Percentiles rank a stretch among this genome's conserved stretches.
Conservation (phyloP, 2,797 vertebrate genomes). For the Gymnoscopelus braueri region DNA sequence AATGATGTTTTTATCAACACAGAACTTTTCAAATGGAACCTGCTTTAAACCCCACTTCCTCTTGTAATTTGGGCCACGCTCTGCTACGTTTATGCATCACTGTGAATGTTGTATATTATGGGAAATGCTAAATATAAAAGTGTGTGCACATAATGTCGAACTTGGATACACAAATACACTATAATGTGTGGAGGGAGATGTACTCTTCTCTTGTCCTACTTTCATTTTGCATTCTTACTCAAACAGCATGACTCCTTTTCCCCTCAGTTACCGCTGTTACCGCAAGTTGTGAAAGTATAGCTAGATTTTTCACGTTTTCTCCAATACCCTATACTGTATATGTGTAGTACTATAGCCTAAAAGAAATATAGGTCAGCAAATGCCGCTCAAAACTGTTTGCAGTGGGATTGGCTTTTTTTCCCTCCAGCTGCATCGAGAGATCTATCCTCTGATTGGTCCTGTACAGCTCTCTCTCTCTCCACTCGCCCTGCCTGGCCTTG, state of each 20-base stretch:
- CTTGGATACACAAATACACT: background rate
- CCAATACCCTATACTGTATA: conserved; percentile 22
- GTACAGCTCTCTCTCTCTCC: conserved; percentile 32
- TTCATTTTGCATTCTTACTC: conserved; percentile 16
- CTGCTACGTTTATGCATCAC: background rate
- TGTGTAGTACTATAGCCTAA: conserved; percentile 30
- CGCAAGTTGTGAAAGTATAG: conserved; percentile 10
- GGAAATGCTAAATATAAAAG: background rate
- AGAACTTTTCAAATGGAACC: conserved; percentile 6
- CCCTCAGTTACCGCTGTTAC: conserved; percentile 7
- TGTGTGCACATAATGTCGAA: background rate
- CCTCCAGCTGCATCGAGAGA: conserved; percentile 30
- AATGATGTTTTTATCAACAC: background rate
- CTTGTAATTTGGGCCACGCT: background rate
- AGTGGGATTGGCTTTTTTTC: conserved; percentile 31
- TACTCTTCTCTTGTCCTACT: conserved; percentile 4
- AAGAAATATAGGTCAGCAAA: conserved; percentile 68
- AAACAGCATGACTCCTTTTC: background rate
- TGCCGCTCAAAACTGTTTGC: conserved; percentile 38
- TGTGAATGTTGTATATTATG: too few species aligned
- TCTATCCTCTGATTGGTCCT: conserved; percentile 43
- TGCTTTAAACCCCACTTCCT: background rate
- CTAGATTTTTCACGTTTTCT: conserved; percentile 26
- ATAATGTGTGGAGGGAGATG: background rate
- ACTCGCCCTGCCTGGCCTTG: conserved; percentile 16